Evolutionary conservation across 2,797 vertebrate species (phyloP), one percentile per base, ranked within the genome.

Genomic region (Pseudotriccus pelzelni): DNA sequence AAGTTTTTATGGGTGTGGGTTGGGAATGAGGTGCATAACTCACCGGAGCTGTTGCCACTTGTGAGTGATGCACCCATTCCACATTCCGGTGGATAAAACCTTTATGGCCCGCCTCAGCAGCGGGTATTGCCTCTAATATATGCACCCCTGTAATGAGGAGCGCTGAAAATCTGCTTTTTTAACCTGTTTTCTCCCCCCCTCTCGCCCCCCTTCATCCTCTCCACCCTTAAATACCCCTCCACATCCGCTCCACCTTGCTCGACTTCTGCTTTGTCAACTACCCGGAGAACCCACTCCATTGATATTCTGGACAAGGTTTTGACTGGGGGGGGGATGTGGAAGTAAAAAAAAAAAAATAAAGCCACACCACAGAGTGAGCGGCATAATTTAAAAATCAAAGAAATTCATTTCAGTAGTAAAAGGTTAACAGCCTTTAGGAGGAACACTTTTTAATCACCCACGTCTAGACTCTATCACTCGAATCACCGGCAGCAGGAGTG

Each of bases 381-480:
- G 97, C 97, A 97, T 98, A 98, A 98, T 98, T 98, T 98, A 97
- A 98, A 98, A 98, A 98, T 98, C 98, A 98, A 98, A 98, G 97
- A 98, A 98, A 98, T 98, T 98, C 98, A 98, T 98, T 98, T 98
- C 97, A 97, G 98, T 98, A 98, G 97, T 98, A 98, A 98, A 98
- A 98, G 98, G 98, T 98, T 98, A 98, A 98, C 97, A 98, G 98
- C 98, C 96, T 98, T 98, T 98, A 98, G 97, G 97, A 98, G 97
- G 97, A 98, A 98, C 97, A 97, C 97, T 98, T 98, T 98, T 98
- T 98, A 98, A 98, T 98, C 98, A 98, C 98, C 97, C 97, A 97
- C 97, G 97, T 98, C 98, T 98, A 98, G 98, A 97, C 97, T 98
- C 97, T 97, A 98, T 98, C 98, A 98, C 97, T 97, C 87, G 98